Conservation (phyloP, 2,888 invertebrate species). For the Oeneis ivallda region DNA sequence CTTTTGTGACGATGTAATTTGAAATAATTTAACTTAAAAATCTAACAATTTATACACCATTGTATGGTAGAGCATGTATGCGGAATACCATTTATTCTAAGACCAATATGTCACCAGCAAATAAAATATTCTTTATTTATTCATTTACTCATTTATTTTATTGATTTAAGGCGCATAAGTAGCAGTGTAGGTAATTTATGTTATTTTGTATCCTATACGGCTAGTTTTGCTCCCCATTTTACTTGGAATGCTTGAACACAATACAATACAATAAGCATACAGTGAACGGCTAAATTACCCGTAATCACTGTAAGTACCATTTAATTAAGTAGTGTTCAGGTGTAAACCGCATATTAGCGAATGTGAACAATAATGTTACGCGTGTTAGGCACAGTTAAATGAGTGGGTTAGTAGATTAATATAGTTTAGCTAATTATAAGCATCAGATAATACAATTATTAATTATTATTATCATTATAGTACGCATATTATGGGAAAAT, state of each 20-base stretch:
- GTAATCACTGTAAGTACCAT: conserved; percentile 17
- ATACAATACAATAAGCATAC: neutral
- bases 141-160: too few species aligned
- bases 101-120: too few species aligned
- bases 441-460: neutral
- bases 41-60: too few species aligned
- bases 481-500: neutral
- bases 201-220: too few species aligned
- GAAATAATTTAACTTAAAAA: too few species aligned
- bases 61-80: too few species aligned
- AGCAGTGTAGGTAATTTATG: too few species aligned
- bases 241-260: neutral
- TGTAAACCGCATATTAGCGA: conserved; percentile 21
- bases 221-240: neutral
- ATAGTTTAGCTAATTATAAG: neutral
- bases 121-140: too few species aligned
- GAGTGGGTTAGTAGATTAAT: neutral
- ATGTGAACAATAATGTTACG: conserved; percentile 19
- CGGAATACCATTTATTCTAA: too few species aligned
- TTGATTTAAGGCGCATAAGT: too few species aligned
- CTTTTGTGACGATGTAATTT: too few species aligned
- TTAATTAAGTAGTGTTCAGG: conserved; percentile 23
- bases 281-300: neutral
- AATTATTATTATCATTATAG: neutral
- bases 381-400: conserved; percentile 11